A percentile compares a stretch with the other conserved stretches of the same genome.
Conservation (phyloP, 2,888 invertebrate genomes). For the Anagyrus pseudococci region DNA sequence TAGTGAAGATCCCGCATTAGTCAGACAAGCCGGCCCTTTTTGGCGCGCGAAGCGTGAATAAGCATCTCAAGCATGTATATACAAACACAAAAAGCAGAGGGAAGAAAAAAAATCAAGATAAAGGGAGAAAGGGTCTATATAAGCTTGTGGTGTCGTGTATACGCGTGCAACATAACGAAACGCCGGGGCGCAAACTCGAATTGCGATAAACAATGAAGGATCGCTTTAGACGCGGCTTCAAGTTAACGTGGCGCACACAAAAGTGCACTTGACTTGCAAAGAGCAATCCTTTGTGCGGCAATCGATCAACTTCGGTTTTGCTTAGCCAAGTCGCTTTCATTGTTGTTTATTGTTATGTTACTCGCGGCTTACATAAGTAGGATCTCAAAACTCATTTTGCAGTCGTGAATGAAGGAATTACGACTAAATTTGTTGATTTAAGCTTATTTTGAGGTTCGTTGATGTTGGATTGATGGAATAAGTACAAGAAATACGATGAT, state of each 20-base stretch:
- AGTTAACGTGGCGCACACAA: no score
- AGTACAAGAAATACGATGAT: neutral
- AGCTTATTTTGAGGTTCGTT: neutral
- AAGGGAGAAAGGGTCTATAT: neutral
- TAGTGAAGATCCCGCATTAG: slow-evolving; percentile 39
- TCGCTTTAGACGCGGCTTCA: neutral
- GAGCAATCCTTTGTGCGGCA: neutral
- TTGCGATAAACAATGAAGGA: neutral
- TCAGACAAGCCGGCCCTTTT: slow-evolving; percentile 33
- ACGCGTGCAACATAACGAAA: neutral
- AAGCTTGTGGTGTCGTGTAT: neutral
- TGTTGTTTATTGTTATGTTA: neutral
- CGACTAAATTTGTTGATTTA: neutral
- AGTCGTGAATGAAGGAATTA: neutral
- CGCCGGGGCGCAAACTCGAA: neutral
- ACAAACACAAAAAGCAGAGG: neutral
- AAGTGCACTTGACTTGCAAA: neutral
- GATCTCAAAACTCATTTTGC: neutral
- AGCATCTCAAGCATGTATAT: slow-evolving; percentile 22
- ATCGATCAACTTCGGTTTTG: neutral
- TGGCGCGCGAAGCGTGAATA: slow-evolving; percentile 25
- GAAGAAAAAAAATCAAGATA: slow-evolving; percentile 14
- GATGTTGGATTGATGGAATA: neutral
- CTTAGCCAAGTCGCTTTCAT: neutral
- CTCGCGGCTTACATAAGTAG: neutral